Evolutionary conservation across 2,888 invertebrate genomes (phyloP).

Genomic region (Subacronicta megacephala): DNA sequence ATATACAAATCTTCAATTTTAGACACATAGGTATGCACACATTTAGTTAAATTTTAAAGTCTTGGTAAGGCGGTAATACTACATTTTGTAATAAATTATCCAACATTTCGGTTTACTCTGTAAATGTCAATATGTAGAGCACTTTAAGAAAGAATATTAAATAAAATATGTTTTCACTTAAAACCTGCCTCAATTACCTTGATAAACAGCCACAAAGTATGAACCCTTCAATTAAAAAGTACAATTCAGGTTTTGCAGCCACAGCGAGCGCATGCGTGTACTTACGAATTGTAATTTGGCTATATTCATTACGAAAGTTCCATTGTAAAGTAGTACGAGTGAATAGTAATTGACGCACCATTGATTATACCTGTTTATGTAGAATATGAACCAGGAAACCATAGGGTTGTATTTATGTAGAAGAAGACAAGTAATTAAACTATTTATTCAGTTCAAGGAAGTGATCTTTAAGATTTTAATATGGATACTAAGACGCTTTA

Average conservation of each 20-base stretch:
- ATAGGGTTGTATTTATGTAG: conserved; percentile 32
- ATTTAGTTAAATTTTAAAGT: conserved; percentile 23
- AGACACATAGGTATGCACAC: background rate
- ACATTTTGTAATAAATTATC: conserved; percentile 46
- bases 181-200: conserved; percentile 81
- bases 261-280: conserved; percentile 60
- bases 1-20: background rate
- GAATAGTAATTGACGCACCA: conserved; percentile 65
- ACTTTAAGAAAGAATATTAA: conserved; percentile 79
- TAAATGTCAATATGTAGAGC: conserved; percentile 79
- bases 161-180: conserved; percentile 81
- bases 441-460: conserved; percentile 40
- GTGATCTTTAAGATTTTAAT: conserved; percentile 41
- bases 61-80: background rate
- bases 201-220: conserved; percentile 72
- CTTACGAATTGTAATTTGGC: conserved; percentile 72
- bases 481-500: conserved; percentile 30
- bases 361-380: conserved; percentile 55
- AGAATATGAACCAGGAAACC: conserved; percentile 40
- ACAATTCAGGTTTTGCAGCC: conserved; percentile 75
- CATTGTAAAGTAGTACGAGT: conserved; percentile 65
- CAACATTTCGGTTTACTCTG: conserved; percentile 33
- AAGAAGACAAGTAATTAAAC: conserved; percentile 50
- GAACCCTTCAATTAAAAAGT: conserved; percentile 83
- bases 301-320: conserved; percentile 74